Conservation (phyloP, 1,140 invertebrate genomes). For the Eulimnadia texana region DNA sequence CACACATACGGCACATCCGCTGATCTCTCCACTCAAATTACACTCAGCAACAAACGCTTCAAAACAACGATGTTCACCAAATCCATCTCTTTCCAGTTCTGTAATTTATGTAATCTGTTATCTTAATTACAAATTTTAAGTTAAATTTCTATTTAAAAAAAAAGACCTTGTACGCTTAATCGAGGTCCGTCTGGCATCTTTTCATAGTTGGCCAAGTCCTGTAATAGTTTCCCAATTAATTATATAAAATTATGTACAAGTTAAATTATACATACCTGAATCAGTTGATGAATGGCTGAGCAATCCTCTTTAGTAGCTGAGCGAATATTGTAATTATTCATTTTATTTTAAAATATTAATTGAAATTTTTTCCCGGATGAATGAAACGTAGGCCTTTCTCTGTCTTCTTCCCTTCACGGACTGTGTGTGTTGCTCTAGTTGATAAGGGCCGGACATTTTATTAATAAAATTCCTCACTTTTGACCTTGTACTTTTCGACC, state of each 20-base stretch:
- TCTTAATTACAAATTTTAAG: background rate
- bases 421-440: no score
- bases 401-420: no score
- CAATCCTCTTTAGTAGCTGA: conserved; percentile 22
- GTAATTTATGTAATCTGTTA: conserved; percentile 17
- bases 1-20: conserved; percentile 59
- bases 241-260: background rate
- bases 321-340: conserved; percentile 24
- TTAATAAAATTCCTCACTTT: no score
- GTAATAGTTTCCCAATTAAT: background rate
- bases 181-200: conserved; percentile 56
- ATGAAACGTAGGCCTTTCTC: background rate
- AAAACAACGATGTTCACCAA: conserved; percentile 48
- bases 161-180: conserved; percentile 38
- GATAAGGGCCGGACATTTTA: no score
- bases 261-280: conserved; percentile 21
- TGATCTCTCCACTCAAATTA: conserved; percentile 26
- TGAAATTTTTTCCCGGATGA: background rate
- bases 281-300: conserved; percentile 29
- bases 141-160: background rate
- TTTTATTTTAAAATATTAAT: background rate
- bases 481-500: no score
- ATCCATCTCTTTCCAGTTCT: conserved; percentile 54
- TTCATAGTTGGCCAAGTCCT: conserved; percentile 64
- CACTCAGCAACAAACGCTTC: conserved; percentile 47